These are phyloP conservation scores for Steatornis caripensis DNA, from an alignment of 2,113 vertebrate genomes.

Conservation along the genomic window DNA sequence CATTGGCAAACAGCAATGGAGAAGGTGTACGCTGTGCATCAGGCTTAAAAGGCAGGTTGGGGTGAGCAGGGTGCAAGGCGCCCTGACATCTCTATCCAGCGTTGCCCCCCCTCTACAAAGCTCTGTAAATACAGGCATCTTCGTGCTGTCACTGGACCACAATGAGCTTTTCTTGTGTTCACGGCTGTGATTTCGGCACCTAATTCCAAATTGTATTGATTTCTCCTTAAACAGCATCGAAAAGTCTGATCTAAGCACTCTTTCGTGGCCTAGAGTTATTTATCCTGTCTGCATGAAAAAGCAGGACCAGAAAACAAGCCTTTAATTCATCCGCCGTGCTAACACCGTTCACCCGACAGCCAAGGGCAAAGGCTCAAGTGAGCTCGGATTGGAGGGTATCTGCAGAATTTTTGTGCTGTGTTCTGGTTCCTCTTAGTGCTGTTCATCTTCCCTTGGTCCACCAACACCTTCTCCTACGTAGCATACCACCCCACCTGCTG, in stretches of 20 bases:
- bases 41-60: neutral
- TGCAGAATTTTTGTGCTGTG: neutral
- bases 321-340: neutral
- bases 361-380: neutral
- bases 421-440: neutral
- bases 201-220: slow-evolving; percentile 7
- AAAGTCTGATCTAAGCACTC: slow-evolving; percentile 44
- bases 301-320: neutral
- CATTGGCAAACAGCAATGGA: neutral
- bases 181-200: slow-evolving; percentile 17
- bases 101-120: neutral
- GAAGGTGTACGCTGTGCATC: accelerated
- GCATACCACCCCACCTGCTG: accelerated
- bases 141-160: neutral
- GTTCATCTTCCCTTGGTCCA: neutral
- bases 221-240: neutral
- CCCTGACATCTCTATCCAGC: neutral
- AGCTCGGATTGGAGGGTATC: neutral
- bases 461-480: neutral
- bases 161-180: slow-evolving; percentile 20
- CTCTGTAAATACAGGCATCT: neutral
- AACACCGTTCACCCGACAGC: neutral
- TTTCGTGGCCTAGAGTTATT: slow-evolving; percentile 18
- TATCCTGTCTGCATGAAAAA: slow-evolving; percentile 39
- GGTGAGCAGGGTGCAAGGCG: accelerated